Evolutionary conservation across 1,140 invertebrate genomes (phyloP), one percentile per base, ranked within the genome.

Genomic region (Cyclargus thomasi): DNA sequence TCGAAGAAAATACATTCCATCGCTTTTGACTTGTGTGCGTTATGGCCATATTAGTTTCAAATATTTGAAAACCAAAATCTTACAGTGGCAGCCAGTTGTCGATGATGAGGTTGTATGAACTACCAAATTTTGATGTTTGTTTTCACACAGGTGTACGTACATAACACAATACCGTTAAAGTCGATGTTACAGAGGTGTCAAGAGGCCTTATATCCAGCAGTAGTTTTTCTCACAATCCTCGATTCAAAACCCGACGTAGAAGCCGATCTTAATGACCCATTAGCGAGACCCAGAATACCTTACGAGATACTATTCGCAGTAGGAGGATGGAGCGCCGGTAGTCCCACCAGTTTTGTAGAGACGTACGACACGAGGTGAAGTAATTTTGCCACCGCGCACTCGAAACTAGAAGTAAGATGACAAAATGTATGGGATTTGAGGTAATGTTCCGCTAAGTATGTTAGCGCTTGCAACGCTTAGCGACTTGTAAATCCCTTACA

Each of bases 281-380:
- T 94, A 3, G 87, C 92, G 16, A 82, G 93, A 57, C 94, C 94
- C 0, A 80, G 95, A 65, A 91, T 95, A 53, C 95, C 95, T 0
- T 92, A 93, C 70, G 93, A 95, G 76, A 92, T 95, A 62, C 77
- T 96, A 1, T 95, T 96, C 77, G 93, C 94, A 6, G 92, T 95
- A 62, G 94, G 94, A 18, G 96, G 96, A 5, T 97, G 96, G 96
- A 95, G 94, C 74, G 94, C 94, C 2, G 95, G 95, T 14, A 94
- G 94, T 69, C 95, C 95, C 1, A 96, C 95, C 0, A 95, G 93
- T 88, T 94, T 95, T 74, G 92, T 96, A 18, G 95, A 96, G 89
- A 95, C 94, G 6, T 96, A 96, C 85, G 95, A 96, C 71, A 92
- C 91, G 59, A 89, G 90, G 91, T 92, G 74, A 66, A 16, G 21